phyloP scores from a whole-genome alignment of 92 coral and sea anemone species.

The Paragorgia papillata region DNA sequence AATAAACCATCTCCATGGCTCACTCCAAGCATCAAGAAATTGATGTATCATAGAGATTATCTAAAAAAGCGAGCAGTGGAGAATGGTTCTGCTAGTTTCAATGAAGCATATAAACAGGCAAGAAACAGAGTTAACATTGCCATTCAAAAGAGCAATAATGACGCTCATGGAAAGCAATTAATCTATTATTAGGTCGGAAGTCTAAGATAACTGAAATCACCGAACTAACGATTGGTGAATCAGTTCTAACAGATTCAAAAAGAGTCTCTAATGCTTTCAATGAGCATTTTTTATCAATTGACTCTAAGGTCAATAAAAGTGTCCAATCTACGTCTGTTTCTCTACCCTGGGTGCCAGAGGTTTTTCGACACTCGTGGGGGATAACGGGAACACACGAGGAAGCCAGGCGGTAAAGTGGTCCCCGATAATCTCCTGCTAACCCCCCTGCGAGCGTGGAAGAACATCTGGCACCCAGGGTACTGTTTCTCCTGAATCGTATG shows the following conservation, averaged over 20 bases:
- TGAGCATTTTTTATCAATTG: neutral
- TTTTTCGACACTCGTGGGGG: too few relatives aligned
- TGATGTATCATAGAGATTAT: slow-evolving; percentile 34
- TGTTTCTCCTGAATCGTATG: neutral
- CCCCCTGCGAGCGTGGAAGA: too few relatives aligned
- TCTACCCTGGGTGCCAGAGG: too few relatives aligned
- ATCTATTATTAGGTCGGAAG: slow-evolving; percentile 25
- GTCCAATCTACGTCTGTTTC: too few relatives aligned
- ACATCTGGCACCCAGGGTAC: too few relatives aligned
- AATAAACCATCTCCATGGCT: slow-evolving; percentile 32
- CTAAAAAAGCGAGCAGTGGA: slow-evolving; percentile 1
- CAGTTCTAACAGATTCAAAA: neutral
- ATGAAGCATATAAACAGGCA: neutral
- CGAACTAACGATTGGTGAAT: neutral
- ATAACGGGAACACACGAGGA: too few relatives aligned
- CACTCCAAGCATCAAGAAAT: neutral
- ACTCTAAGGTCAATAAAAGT: neutral
- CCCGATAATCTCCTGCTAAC: too few relatives aligned
- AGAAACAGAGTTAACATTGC: neutral
- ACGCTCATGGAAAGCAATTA: slow-evolving; percentile 44
- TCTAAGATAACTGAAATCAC: slow-evolving; percentile 13
- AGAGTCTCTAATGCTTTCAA: neutral
- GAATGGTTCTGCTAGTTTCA: neutral
- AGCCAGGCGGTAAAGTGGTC: too few relatives aligned
- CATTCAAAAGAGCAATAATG: slow-evolving; percentile 4